These are phyloP conservation scores for Lepidostoma basale DNA, from an alignment of 1,140 invertebrate species.

Conservation along the genomic window DNA sequence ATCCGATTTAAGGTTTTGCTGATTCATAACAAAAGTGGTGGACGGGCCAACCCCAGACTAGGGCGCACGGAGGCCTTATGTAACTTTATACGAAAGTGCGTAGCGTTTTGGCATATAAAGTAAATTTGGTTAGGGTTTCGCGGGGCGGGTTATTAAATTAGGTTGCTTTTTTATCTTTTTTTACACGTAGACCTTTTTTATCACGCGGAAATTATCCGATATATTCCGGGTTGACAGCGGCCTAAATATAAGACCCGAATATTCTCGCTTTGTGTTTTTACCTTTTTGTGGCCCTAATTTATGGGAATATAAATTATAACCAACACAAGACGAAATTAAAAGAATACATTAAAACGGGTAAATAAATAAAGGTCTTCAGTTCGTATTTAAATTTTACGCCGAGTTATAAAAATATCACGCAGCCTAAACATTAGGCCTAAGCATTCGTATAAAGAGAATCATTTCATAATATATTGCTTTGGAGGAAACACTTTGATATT, in stretches of 20 bases:
- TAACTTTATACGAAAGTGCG: slow-evolving; percentile 33
- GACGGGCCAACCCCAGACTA: background rate
- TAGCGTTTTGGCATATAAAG: slow-evolving; percentile 36
- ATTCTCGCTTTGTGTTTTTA: background rate
- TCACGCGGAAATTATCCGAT: slow-evolving; percentile 25
- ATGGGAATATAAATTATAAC: slow-evolving; percentile 16
- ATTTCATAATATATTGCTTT: too few species aligned
- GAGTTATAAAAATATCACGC: too few species aligned
- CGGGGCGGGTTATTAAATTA: slow-evolving; percentile 29
- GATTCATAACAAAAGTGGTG: background rate
- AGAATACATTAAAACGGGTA: too few species aligned
- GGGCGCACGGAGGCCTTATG: slow-evolving; percentile 1
- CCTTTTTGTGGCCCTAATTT: slow-evolving; percentile 11
- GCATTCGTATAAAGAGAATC: too few species aligned
- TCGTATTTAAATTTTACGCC: too few species aligned
- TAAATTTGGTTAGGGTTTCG: slow-evolving; percentile 29
- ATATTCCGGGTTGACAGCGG: slow-evolving; percentile 14
- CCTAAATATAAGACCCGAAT: slow-evolving; percentile 18
- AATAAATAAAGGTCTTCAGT: too few species aligned
- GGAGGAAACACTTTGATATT: too few species aligned
- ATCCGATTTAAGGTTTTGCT: too few species aligned
- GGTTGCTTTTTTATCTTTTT: slow-evolving; percentile 26
- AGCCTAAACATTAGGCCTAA: too few species aligned
- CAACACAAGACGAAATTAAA: too few species aligned
- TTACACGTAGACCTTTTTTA: slow-evolving; percentile 21